Evolutionary conservation across 2,888 invertebrate species (phyloP).

Genomic region (Nipponacmea schrenckii): DNA sequence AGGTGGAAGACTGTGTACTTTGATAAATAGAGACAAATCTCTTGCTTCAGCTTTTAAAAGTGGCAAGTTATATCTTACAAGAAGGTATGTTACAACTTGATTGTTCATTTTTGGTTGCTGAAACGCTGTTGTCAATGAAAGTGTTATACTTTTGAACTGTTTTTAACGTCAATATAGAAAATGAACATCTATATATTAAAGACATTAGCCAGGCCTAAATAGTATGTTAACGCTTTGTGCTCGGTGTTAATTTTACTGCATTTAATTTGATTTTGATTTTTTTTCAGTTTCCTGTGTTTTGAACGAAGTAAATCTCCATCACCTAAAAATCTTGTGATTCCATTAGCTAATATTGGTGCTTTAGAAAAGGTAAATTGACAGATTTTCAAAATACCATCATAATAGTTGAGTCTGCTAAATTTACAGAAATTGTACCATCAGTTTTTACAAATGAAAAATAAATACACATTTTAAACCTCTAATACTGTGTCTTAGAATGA

Average conservation of each 20-base stretch:
- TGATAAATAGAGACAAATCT: slow-evolving; percentile 67
- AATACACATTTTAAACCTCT: not conserved
- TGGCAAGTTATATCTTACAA: slow-evolving; percentile 65
- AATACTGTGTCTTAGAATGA: too few relatives aligned
- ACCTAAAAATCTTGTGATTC: slow-evolving; percentile 66
- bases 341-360: slow-evolving; percentile 61
- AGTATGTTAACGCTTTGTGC: too few relatives aligned
- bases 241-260: too few relatives aligned
- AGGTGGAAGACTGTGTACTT: slow-evolving; percentile 65
- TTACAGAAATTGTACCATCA: too few relatives aligned
- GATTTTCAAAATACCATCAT: not conserved
- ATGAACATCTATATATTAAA: too few relatives aligned
- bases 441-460: too few relatives aligned
- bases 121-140: not conserved
- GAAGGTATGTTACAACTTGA: slow-evolving; percentile 45
- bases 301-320: slow-evolving; percentile 64
- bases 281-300: slow-evolving; percentile 65
- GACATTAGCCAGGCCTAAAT: too few relatives aligned
- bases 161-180: too few relatives aligned
- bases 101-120: not conserved
- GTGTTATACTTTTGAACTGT: not conserved
- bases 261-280: not conserved
- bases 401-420: too few relatives aligned
- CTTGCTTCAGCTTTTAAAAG: slow-evolving; percentile 65
- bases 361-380: slow-evolving; percentile 60